Evolutionary conservation across 2,113 vertebrate genomes (phyloP).

Genomic region (Antidorcas marsupialis): DNA sequence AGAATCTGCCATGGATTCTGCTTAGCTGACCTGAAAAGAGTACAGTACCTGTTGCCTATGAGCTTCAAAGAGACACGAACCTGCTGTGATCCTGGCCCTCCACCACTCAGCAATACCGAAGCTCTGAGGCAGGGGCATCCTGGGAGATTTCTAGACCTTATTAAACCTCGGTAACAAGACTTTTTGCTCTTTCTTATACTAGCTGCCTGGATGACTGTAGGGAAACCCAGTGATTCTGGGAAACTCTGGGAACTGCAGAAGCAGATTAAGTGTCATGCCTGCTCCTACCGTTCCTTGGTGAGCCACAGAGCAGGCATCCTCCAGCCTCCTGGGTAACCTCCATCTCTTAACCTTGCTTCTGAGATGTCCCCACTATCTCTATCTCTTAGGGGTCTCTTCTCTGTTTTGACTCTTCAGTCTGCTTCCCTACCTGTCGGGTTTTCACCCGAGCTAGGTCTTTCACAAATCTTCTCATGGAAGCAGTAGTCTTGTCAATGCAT

Average conservation of each 20-base stretch:
- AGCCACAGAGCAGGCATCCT: accelerated
- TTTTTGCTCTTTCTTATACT: not conserved
- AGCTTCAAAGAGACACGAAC: not conserved
- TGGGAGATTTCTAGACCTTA: not conserved
- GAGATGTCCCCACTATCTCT: not conserved
- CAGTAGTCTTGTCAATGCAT: not conserved
- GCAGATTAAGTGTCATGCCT: accelerated
- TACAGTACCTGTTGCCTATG: accelerated
- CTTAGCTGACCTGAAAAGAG: not conserved
- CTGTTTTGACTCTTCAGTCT: not conserved
- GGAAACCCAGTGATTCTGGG: not conserved
- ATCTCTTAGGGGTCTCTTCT: accelerated
- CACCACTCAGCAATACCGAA: not conserved
- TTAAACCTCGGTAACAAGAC: not conserved
- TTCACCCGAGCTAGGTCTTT: not conserved
- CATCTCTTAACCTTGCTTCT: not conserved
- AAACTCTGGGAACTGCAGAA: not conserved
- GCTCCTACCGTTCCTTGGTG: not conserved
- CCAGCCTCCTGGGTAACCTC: not conserved
- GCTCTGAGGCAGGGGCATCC: not conserved
- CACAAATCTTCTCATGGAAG: not conserved
- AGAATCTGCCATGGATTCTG: not conserved
- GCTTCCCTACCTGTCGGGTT: not conserved
- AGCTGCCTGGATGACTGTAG: not conserved
- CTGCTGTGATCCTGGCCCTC: not conserved